Evolutionary conservation across 2,888 invertebrate species (phyloP).

Genomic region (Frankliniella fusca): DNA sequence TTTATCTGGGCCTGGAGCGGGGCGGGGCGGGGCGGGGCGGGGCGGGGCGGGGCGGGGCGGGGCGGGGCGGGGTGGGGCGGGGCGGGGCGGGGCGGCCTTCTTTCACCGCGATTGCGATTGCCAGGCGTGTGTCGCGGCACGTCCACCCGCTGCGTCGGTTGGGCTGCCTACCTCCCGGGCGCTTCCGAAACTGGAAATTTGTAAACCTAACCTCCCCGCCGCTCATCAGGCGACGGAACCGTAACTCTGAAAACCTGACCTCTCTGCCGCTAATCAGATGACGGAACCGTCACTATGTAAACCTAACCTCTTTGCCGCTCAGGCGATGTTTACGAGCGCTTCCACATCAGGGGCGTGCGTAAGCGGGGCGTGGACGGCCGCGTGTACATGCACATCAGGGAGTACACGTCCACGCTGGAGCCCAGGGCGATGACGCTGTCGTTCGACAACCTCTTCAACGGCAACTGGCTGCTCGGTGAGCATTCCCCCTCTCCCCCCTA

Average conservation of each 20-base stretch:
- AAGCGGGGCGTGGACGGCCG: background rate
- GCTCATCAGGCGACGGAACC: background rate
- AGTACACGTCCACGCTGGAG: background rate
- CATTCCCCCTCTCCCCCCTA: background rate
- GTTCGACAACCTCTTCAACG: conserved; percentile 32
- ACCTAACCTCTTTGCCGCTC: background rate
- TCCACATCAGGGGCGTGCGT: background rate
- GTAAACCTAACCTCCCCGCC: background rate
- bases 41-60: background rate
- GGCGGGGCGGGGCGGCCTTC: background rate
- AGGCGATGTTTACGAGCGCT: background rate
- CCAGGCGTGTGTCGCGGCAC: background rate
- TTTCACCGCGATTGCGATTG: background rate
- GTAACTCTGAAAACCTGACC: background rate
- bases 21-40: background rate
- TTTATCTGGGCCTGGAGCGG: background rate
- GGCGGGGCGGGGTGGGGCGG: background rate
- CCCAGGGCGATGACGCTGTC: background rate
- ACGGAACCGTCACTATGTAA: background rate
- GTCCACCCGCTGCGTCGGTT: background rate
- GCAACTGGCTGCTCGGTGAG: conserved; percentile 30
- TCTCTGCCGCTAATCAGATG: too few species aligned
- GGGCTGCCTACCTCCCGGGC: background rate
- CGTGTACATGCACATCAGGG: conserved; percentile 27
- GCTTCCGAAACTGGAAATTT: background rate